A percentile compares a stretch with the other conserved stretches of the same genome.
These are phyloP conservation scores for Seira musarum DNA, from an alignment of 2,888 invertebrate genomes.

Conservation along the genomic window DNA sequence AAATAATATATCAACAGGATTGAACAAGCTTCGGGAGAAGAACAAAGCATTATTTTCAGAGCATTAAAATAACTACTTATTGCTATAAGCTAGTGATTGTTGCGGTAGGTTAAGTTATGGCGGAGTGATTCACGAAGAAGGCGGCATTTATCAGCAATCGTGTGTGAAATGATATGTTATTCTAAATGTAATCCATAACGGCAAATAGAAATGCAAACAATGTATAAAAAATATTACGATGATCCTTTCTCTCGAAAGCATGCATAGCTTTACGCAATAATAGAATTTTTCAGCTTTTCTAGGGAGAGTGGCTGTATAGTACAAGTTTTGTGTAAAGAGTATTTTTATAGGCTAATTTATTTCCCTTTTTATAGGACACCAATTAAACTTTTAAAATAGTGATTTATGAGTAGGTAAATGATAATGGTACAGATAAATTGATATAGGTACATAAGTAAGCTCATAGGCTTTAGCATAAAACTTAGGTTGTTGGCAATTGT, in stretches of 20 bases:
- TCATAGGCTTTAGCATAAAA: too few relatives aligned
- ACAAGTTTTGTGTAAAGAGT: neutral
- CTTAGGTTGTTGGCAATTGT: too few relatives aligned
- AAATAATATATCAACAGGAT: constrained; percentile 31
- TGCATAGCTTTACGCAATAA: constrained; percentile 27
- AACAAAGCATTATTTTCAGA: constrained; percentile 34
- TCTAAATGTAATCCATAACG: neutral
- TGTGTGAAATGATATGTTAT: neutral
- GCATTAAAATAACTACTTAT: neutral
- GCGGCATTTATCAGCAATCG: constrained; percentile 19
- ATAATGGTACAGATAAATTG: neutral
- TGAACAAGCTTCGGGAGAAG: constrained; percentile 11
- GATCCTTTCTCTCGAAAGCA: neutral
- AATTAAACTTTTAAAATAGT: neutral
- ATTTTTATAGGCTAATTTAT: neutral
- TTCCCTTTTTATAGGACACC: neutral
- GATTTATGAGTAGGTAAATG: neutral
- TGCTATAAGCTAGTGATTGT: neutral
- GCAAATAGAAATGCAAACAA: constrained; percentile 43
- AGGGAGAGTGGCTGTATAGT: neutral
- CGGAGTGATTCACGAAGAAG: neutral
- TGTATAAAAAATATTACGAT: constrained; percentile 21
- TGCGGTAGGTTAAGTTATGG: constrained; percentile 36
- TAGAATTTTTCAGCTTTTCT: neutral
- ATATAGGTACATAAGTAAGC: constrained; percentile 16